Evolutionary conservation across 2,797 vertebrate species (phyloP).

Genomic region (Crotalus adamanteus): DNA sequence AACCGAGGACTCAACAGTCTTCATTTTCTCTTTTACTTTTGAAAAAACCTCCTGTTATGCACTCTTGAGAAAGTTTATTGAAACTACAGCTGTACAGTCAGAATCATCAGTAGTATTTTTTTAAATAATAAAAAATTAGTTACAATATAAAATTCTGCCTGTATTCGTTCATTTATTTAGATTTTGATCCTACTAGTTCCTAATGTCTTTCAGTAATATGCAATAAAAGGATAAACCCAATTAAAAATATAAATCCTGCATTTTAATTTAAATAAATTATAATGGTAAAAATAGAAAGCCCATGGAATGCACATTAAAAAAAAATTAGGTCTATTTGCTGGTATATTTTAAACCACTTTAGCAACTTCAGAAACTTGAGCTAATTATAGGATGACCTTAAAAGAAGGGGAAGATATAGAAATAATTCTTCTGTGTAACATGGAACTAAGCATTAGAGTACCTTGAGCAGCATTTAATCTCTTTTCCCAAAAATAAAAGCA

Average conservation of each 20-base stretch:
- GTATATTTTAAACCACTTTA: background rate
- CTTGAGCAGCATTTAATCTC: background rate
- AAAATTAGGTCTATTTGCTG: background rate
- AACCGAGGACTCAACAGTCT: background rate
- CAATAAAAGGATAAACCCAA: background rate
- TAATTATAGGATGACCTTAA: background rate
- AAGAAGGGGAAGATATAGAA: background rate
- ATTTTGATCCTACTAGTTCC: background rate
- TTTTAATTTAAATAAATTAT: background rate
- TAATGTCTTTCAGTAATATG: background rate
- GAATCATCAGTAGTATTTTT: background rate
- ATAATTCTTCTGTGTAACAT: background rate
- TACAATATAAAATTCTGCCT: background rate
- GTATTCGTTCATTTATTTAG: background rate
- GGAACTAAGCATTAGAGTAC: background rate
- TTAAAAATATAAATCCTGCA: background rate
- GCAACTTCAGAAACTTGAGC: background rate
- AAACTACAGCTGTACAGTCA: background rate
- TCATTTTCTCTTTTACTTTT: background rate
- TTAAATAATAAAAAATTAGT: background rate
- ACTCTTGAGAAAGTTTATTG: background rate
- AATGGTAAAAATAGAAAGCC: background rate
- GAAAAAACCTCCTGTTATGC: background rate
- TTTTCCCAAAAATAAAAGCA: background rate
- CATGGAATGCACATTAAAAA: background rate